Evolutionary conservation across 2,888 invertebrate species (phyloP), one percentile per base, ranked within the genome.

Genomic region (Platycheirus albimanus): DNA sequence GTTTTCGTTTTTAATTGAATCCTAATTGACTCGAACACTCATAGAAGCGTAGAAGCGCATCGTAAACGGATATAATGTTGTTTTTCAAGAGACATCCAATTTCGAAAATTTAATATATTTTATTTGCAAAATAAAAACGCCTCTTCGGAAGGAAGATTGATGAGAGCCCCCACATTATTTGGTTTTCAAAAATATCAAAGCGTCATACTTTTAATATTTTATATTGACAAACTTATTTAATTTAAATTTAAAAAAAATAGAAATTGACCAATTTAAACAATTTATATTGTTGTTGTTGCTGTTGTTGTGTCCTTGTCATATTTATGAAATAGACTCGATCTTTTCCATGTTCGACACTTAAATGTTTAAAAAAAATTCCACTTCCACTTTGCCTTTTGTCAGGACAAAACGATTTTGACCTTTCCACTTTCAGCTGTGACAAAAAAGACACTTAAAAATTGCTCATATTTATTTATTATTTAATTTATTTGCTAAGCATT

Each of bases 401-500:
- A 43, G 13, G 41, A 49, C 30, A 13, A 30, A 61, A 13, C 7
- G 33, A 20, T 28, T 17, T 67, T 75, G 75, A 74, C 52, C 51
- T 61, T 41, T 5, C 56, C 24, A 4, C 56, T 30, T 36, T 47
- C 13, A 28, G 54, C 36, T 66, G 36, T 41, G 20, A n/a, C 3
- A 33, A 33, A 33, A 33, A 33, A 33, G 7, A 33, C 1, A 33
- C 5, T 6, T 33, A 24, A 24, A 24, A 6, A 17, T 33, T 52
- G 19, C 19, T 69, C 69, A 64, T 66, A 61, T 58, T 78, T 72
- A 78, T 74, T 79, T 74, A 74, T 74, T 67, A 74, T 74, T 69
- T 36, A 76, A 81, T 71, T 71, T 77, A 77, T 81, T 77, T 30
- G 43, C 38, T 36, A 19, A 13, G 43, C 71, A 67, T 81, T 54